Conservation (phyloP, 1,140 invertebrate genomes). For the Plectrocnemia conspersa region DNA sequence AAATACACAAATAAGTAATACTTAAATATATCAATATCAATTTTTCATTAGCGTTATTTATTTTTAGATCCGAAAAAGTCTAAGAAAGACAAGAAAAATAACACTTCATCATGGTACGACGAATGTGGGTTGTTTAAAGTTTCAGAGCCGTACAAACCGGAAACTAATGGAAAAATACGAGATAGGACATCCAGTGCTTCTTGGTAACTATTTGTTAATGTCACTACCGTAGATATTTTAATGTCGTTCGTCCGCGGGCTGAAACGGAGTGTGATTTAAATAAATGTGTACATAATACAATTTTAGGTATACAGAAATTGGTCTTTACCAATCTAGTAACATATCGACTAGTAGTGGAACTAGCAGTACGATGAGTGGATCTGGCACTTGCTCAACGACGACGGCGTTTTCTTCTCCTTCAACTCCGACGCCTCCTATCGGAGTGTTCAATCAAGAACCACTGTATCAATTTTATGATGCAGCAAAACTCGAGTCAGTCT, state of each 20-base stretch:
- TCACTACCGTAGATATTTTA: neutral
- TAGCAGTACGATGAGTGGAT: conserved; percentile 43
- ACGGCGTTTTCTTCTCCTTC: conserved; percentile 37
- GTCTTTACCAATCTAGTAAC: conserved; percentile 55
- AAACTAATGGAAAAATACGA: conserved; percentile 22
- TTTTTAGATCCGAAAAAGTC: conserved; percentile 5
- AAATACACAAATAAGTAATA: conserved; percentile 15
- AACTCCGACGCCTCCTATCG: conserved; percentile 39
- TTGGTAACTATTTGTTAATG: conserved; percentile 20
- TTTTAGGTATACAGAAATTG: conserved; percentile 60
- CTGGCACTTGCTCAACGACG: conserved; percentile 43
- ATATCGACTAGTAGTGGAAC: conserved; percentile 51
- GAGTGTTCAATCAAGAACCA: conserved; percentile 66
- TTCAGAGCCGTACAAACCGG: conserved; percentile 22
- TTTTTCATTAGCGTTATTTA: neutral
- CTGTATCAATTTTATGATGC: conserved; percentile 88
- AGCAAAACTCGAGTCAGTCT: conserved; percentile 65
- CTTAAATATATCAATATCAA: neutral
- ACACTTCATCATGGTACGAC: conserved; percentile 50
- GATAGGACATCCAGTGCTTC: conserved; percentile 33
- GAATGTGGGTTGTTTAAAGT: conserved; percentile 51
- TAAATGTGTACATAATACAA: neutral
- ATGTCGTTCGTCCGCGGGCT: no score
- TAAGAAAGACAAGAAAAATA: conserved; percentile 32
- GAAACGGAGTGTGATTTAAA: neutral